phyloP scores from a whole-genome alignment of 2,113 vertebrate species.

The Caranx ignobilis region DNA sequence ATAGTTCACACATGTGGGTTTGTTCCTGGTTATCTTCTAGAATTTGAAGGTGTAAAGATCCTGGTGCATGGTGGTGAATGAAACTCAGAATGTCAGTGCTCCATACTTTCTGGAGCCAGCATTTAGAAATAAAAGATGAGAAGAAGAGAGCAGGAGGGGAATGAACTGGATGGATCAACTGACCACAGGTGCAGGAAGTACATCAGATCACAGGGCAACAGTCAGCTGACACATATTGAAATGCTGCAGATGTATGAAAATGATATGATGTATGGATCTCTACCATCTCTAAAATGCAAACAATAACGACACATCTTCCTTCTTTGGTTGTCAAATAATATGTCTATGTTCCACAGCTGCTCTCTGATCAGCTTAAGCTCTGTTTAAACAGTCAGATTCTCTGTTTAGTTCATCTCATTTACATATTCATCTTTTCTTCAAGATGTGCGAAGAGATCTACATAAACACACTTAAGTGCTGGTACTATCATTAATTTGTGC shows the following conservation, averaged over 20 bases:
- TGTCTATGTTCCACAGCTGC: neutral
- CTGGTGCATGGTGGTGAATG: neutral
- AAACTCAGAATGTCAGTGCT: neutral
- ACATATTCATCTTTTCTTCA: too few species aligned
- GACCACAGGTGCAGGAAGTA: constrained; percentile 1
- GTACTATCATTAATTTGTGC: too few species aligned
- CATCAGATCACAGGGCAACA: neutral
- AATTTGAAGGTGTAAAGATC: neutral
- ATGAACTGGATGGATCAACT: neutral
- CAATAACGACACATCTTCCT: neutral
- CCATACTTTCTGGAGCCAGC: too few species aligned
- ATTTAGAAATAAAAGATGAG: neutral
- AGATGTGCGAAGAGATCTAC: too few species aligned
- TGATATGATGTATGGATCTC: neutral
- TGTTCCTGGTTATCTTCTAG: neutral
- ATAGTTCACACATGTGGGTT: neutral
- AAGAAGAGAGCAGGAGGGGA: neutral
- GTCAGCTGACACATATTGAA: neutral
- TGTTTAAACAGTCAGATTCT: too few species aligned
- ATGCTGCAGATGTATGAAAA: neutral
- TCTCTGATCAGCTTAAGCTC: neutral
- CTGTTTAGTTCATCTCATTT: neutral
- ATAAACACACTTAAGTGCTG: too few species aligned
- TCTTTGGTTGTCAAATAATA: neutral
- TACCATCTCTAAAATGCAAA: neutral